Evolutionary conservation across 2,888 invertebrate species (phyloP).

Genomic region (Chironomus tentans): DNA sequence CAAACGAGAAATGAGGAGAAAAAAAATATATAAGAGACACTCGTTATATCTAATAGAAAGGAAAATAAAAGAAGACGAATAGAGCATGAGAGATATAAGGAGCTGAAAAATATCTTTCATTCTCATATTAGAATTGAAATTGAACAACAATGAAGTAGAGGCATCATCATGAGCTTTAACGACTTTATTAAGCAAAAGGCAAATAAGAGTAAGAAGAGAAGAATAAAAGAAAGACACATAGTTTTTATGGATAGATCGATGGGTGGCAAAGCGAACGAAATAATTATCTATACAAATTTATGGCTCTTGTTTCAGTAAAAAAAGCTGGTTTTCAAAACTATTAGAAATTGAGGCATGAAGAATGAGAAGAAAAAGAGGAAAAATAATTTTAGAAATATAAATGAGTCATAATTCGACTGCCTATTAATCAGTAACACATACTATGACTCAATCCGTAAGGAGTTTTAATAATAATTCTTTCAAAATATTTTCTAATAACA

Average conservation of each 20-base stretch:
- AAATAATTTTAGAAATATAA: background rate
- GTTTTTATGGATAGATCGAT: constrained; percentile 14
- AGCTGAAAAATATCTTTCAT: background rate
- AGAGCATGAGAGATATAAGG: background rate
- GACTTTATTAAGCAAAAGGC: constrained; percentile 12
- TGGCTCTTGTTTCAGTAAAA: constrained; percentile 4
- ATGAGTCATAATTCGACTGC: constrained; percentile 1
- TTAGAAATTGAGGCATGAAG: background rate
- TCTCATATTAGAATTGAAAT: background rate
- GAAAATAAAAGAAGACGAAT: background rate
- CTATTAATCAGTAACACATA: constrained; percentile 5
- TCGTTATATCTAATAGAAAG: background rate
- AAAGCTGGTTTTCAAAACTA: constrained; percentile 10
- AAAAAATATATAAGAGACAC: background rate
- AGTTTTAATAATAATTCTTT: background rate
- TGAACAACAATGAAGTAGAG: background rate
- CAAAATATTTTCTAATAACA: background rate
- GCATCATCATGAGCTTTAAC: constrained; percentile 10
- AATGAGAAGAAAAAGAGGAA: background rate
- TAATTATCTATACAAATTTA: constrained; percentile 25
- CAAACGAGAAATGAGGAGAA: background rate
- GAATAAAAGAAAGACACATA: constrained; percentile 8
- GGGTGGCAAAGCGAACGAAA: constrained; percentile 24
- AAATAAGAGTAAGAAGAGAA: background rate
- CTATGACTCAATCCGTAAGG: background rate